Conservation (phyloP, 2,888 invertebrate species). For the Drosophila melanosoma region DNA sequence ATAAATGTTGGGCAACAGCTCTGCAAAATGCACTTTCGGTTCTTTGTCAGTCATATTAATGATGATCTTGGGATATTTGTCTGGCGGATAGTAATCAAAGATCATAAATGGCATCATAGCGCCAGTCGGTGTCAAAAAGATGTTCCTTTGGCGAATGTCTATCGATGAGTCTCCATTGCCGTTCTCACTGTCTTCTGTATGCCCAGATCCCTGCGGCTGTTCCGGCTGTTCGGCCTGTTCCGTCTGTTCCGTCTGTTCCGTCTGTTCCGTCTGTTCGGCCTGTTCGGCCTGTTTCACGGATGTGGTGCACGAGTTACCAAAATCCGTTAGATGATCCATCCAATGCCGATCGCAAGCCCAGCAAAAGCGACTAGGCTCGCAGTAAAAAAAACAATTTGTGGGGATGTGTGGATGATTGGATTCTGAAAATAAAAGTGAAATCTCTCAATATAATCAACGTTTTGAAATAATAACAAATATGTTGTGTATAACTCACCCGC, state of each 20-base stretch:
- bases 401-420: neutral
- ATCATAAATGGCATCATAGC: constrained; percentile 44
- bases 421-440: neutral
- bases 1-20: constrained; percentile 25
- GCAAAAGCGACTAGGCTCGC: neutral
- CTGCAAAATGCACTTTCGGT: neutral
- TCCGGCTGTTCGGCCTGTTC: neutral
- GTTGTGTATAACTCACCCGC: constrained; percentile 27
- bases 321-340: neutral
- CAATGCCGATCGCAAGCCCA: neutral
- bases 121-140: constrained; percentile 41
- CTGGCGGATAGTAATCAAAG: constrained; percentile 7
- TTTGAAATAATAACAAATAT: neutral
- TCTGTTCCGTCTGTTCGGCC: neutral
- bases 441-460: neutral
- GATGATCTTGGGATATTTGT: neutral
- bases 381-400: too few species aligned
- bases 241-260: neutral
- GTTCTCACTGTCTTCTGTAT: neutral
- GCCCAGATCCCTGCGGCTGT: neutral
- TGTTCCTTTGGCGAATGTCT: constrained; percentile 3
- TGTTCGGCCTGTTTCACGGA: too few species aligned
- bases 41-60: constrained; percentile 14
- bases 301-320: too few species aligned
- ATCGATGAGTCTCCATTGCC: neutral